These are phyloP conservation scores for Ophion ellenae DNA, from an alignment of 2,888 invertebrate genomes.

Conservation along the genomic window DNA sequence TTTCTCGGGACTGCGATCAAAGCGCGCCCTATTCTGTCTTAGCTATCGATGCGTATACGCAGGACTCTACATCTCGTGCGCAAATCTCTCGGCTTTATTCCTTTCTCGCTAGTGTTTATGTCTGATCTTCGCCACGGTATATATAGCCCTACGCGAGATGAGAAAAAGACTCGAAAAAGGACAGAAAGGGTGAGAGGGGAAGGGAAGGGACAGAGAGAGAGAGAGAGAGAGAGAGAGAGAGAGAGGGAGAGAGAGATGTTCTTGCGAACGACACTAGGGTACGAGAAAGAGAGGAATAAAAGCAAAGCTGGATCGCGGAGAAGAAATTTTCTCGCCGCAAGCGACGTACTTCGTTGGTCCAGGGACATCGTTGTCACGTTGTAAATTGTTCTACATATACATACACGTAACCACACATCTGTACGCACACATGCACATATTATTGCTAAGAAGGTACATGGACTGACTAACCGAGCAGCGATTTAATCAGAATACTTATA, in stretches of 20 bases:
- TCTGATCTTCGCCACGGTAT: slow-evolving; percentile 31
- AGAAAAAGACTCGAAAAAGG: not conserved
- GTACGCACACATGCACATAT: not conserved
- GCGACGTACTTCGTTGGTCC: slow-evolving; percentile 57
- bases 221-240: slow-evolving; percentile 39
- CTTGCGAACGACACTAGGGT: slow-evolving; percentile 10
- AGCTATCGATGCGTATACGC: slow-evolving; percentile 4
- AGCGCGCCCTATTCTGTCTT: slow-evolving; percentile 6
- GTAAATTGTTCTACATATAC: slow-evolving; percentile 58
- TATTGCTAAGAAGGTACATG: slow-evolving; percentile 18
- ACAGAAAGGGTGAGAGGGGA: not conserved
- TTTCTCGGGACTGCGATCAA: not conserved
- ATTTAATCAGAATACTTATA: slow-evolving; percentile 56
- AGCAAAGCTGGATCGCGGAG: slow-evolving; percentile 34
- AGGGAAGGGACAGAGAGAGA: not conserved
- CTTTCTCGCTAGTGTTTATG: slow-evolving; percentile 57
- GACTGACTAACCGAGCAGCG: slow-evolving; percentile 58
- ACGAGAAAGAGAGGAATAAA: slow-evolving; percentile 28
- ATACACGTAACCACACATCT: slow-evolving; percentile 19
- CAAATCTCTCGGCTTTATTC: slow-evolving; percentile 55
- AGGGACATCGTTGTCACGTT: slow-evolving; percentile 66
- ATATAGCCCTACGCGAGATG: too few species aligned
- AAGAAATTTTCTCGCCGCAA: slow-evolving; percentile 59
- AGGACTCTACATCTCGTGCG: slow-evolving; percentile 46
- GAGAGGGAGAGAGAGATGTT: slow-evolving; percentile 30